phyloP scores from a whole-genome alignment of 2,797 vertebrate species.

The Zalophus californianus region DNA sequence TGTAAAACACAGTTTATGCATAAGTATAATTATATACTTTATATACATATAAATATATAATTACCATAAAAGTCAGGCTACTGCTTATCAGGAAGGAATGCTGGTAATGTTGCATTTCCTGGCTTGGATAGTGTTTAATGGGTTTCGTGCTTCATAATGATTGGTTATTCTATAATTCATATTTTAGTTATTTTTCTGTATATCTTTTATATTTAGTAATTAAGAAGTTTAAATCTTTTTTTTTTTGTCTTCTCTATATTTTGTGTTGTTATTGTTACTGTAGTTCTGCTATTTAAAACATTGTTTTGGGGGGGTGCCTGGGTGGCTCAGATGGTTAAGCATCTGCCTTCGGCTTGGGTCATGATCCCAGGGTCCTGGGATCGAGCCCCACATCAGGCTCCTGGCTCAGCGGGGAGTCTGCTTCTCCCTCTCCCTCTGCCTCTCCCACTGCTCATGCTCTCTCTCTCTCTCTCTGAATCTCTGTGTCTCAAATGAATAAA shows the following conservation, averaged over 20 bases:
- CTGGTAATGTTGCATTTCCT: conserved; percentile 32
- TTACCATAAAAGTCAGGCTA: background rate
- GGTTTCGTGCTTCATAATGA: background rate
- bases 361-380: too few species aligned
- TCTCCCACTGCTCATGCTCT: too few species aligned
- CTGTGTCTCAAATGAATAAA: too few species aligned
- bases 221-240: background rate
- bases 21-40: background rate
- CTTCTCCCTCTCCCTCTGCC: too few species aligned
- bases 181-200: conserved; percentile 24
- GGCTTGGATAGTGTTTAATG: background rate
- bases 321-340: too few species aligned
- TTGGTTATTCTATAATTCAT: conserved; percentile 20
- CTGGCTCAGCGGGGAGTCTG: too few species aligned
- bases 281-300: background rate
- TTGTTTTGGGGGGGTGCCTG: too few species aligned
- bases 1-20: background rate
- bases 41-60: background rate
- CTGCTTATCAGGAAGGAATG: conserved; percentile 25
- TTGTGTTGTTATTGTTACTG: background rate
- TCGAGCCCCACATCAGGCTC: too few species aligned
- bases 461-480: too few species aligned
- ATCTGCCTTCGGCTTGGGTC: too few species aligned
- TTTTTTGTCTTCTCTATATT: background rate
- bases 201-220: background rate